Evolutionary conservation across 2,888 invertebrate genomes (phyloP), one percentile per base, ranked within the genome.

Genomic region (Dermolepida albohirtum): DNA sequence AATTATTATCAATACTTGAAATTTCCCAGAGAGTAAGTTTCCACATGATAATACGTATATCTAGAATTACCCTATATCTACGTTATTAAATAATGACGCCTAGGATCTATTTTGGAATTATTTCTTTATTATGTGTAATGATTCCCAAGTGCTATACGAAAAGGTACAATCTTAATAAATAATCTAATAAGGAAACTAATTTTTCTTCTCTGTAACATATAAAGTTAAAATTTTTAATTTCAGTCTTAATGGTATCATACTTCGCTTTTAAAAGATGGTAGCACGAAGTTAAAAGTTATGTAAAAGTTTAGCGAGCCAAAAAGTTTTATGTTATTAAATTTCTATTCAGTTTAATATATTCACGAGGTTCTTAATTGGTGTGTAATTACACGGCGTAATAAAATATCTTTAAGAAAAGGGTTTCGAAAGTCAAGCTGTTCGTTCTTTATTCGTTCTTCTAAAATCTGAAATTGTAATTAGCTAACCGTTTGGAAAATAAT

Each of bases 401-500:
- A 79, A 79, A 78, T 79, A 79, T 79, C 76, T 76, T 76, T 76
- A 77, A 78, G 77, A 77, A 77, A 77, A 77, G 74, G 17, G 41
- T 34, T 16, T 10, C n/a, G 47, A 47, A 27, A 62, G 47, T 70
- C 71, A 70, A 70, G 71, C 70, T 66, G 64, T 64, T 69, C 43
- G 67, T 64, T 54, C 43, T 16, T 41, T n/a, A 11, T 34, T 11
- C 41, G 27, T 8, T 39, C 16, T 54, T 16, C 66, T 55, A 71
- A 73, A 73, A 74, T 74, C 72, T 74, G 71, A 76, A 75, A 78
- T 80, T 82, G 79, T 81, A 82, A 82, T 82, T 82, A 81, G 80
- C 80, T 81, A 80, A 80, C 81, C 78, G 77, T 80, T 81, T 77
- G 81, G 80, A 81, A 82, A 82, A 81, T 81, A 82, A 81, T 81